phyloP scores from a whole-genome alignment of 2,113 vertebrate species.

The Xiphias gladius region DNA sequence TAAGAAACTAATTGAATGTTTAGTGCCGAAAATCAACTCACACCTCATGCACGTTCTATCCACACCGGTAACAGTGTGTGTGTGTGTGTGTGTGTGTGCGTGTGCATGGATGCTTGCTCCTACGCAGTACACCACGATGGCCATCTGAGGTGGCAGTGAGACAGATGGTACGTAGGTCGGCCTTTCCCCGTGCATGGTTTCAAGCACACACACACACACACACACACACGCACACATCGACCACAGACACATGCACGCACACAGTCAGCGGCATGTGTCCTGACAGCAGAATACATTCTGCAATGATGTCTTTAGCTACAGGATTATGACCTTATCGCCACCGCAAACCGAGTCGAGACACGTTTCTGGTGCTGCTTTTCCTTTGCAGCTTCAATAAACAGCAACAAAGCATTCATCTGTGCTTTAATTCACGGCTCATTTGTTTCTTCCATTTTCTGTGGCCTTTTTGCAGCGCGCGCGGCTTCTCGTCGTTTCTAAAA shows the following conservation, averaged over 20 bases:
- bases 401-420: not conserved
- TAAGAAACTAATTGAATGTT: constrained; percentile 45
- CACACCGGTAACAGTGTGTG: constrained; percentile 20
- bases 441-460: not conserved
- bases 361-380: not conserved
- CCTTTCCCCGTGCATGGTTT: constrained; percentile 24
- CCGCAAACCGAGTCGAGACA: not conserved
- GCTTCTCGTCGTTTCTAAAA: constrained; percentile 26
- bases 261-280: constrained; percentile 23
- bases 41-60: constrained; percentile 30
- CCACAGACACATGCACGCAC: constrained; percentile 7
- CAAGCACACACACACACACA: constrained; percentile 6
- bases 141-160: constrained; percentile 70
- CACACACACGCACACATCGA: constrained; percentile 13
- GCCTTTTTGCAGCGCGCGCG: not conserved
- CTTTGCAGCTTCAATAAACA: not conserved
- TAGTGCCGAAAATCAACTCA: constrained; percentile 35
- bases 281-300: constrained; percentile 28
- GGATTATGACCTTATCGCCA: not conserved
- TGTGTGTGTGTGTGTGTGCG: constrained; percentile 12
- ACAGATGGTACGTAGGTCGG: constrained; percentile 77
- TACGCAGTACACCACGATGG: constrained; percentile 27
- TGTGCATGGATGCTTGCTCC: constrained; percentile 5
- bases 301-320: constrained; percentile 20
- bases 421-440: not conserved